Percentiles rank a stretch among this genome's conserved stretches.
These are phyloP conservation scores for Corythornis madagascariensis DNA, from an alignment of 2,113 vertebrate species.

Conservation along the genomic window DNA sequence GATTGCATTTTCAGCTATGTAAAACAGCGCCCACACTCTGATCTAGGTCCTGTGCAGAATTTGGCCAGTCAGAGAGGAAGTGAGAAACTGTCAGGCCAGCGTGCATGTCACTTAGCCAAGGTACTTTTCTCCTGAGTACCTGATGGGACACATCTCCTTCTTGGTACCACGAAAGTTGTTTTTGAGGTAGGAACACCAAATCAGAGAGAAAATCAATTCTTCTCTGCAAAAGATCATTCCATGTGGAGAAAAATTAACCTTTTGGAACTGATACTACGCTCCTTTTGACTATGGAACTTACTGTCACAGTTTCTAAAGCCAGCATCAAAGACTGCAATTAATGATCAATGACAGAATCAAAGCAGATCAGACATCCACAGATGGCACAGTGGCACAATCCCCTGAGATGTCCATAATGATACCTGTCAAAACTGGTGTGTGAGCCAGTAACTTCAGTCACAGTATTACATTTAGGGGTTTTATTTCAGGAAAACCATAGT, in stretches of 20 bases:
- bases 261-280: background rate
- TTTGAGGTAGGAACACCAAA: background rate
- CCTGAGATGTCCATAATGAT: background rate
- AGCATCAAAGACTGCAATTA: background rate
- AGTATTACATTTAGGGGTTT: background rate
- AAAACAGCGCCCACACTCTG: background rate
- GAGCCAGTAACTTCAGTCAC: background rate
- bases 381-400: no score
- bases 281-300: background rate
- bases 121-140: background rate
- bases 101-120: background rate
- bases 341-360: background rate
- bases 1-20: background rate
- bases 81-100: background rate
- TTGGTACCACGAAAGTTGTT: background rate
- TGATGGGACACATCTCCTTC: background rate
- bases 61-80: background rate
- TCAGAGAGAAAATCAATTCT: background rate
- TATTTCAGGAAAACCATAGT: background rate
- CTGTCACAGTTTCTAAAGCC: background rate
- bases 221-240: background rate
- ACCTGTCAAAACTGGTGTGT: background rate
- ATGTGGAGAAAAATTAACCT: background rate
- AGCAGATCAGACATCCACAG: background rate
- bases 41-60: background rate